Conservation (phyloP, 1,140 invertebrate species). For the Camponotus pennsylvanicus region DNA sequence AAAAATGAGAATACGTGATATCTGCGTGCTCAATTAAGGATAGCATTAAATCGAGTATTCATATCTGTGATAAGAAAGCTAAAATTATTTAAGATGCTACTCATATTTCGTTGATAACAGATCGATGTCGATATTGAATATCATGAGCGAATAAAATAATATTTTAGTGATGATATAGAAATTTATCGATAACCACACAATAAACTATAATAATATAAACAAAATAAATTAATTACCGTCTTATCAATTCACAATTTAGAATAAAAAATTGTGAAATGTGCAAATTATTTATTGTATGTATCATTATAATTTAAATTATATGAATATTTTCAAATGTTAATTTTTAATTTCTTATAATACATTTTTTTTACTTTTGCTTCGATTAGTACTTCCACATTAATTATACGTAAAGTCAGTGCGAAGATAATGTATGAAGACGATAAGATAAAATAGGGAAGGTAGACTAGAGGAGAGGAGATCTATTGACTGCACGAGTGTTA, state of each 20-base stretch:
- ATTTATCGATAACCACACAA: neutral
- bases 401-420: neutral
- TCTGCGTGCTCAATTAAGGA: slow-evolving; percentile 13
- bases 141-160: slow-evolving; percentile 1
- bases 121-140: slow-evolving; percentile 11
- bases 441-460: neutral
- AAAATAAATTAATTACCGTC: neutral
- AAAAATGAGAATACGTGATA: neutral
- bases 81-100: neutral
- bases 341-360: neutral
- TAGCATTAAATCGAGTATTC: slow-evolving; percentile 2
- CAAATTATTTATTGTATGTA: neutral
- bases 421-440: slow-evolving; percentile 1
- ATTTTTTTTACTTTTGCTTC: neutral
- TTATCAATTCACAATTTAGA: neutral
- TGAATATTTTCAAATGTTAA: neutral
- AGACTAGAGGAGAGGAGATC: neutral
- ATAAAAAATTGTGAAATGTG: neutral
- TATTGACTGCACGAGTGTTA: slow-evolving; percentile 25
- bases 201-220: no score
- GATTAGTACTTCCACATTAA: neutral
- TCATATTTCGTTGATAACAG: neutral
- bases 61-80: slow-evolving; percentile 22
- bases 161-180: neutral
- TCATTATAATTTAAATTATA: neutral